Evolutionary conservation across 2,888 invertebrate genomes (phyloP), one percentile per base, ranked within the genome.

Genomic region (Pollenia labialis): DNA sequence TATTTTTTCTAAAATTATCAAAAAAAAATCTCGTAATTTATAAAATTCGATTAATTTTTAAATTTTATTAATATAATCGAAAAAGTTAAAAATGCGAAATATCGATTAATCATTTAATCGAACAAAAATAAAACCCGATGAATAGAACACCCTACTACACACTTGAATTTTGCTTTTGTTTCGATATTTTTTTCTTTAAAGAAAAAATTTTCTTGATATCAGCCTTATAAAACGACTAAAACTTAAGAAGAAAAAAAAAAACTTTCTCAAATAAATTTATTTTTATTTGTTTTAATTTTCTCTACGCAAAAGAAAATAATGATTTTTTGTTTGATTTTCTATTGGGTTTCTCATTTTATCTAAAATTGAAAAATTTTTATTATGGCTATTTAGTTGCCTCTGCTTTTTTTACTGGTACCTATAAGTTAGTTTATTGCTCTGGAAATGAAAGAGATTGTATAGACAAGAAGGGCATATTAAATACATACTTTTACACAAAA

Each of bases 331-430:
- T 81, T 72, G 72, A 72, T 64, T 66, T 72, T 81, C 56, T 54
- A 71, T 71, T 71, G 62, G 11, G 64, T 56, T 81, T 60, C 60
- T 75, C 40, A 23, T 68, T 79, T 79, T 79, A 79, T 79, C 56
- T 56, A 48, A 79, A 48, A 77, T 68, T 68, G 77, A 79, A 68
- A 58, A 68, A 69, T 79, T 56, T 58, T 52, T 68, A 52, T 75
- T 74, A 74, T 60, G 68, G 44, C 75, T 68, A 60, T 60, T 74
- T 46, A 14, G n/a, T 75, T 52, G 8, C 12, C n/a, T 32, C n/a
- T 12, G 0, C 50, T 50, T 14, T 75, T 52, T 42, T 46, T 56
- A 9, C 10, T 12, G 8, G 18, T 46, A 4, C 6, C 62, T 69
- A 54, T 76, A 62, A 11, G 9, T 46, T 46, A 46, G 23, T n/a